phyloP scores from a whole-genome alignment of 2,797 vertebrate species.

The Pseudopleuronectes americanus region DNA sequence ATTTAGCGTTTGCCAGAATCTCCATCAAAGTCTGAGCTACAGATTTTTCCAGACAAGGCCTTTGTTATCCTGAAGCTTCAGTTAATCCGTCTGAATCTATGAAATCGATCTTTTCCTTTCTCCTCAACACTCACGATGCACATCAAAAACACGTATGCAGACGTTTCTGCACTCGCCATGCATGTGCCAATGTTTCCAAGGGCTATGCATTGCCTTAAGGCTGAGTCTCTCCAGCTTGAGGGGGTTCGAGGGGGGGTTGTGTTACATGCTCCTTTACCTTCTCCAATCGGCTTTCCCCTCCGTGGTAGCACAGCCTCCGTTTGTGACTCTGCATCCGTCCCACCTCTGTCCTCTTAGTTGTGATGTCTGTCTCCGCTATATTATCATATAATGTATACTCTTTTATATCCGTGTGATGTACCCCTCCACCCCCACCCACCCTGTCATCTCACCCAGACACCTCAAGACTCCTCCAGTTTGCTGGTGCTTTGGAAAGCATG shows the following conservation, averaged over 20 bases:
- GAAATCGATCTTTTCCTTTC: slow-evolving; percentile 18
- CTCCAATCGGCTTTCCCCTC: slow-evolving; percentile 26
- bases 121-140: slow-evolving; percentile 19
- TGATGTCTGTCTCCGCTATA: not conserved
- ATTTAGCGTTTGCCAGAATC: slow-evolving; percentile 1
- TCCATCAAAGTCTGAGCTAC: slow-evolving; percentile 12
- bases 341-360: not conserved
- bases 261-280: slow-evolving; percentile 27
- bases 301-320: slow-evolving; percentile 43
- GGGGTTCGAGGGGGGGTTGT: slow-evolving; percentile 20
- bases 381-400: not conserved
- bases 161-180: slow-evolving; percentile 70
- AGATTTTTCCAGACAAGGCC: no score
- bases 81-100: not conserved
- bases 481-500: slow-evolving; percentile 68
- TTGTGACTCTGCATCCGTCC: not conserved
- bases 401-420: slow-evolving; percentile 29
- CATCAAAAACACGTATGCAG: slow-evolving; percentile 42
- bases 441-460: slow-evolving; percentile 28
- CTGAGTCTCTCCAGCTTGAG: slow-evolving; percentile 62
- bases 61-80: not conserved
- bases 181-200: slow-evolving; percentile 83
- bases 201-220: slow-evolving; percentile 86
- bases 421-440: slow-evolving; percentile 12
- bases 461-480: slow-evolving; percentile 56